These are phyloP conservation scores for Phocoena sinus DNA, from an alignment of 2,113 vertebrate species.

Conservation along the genomic window DNA sequence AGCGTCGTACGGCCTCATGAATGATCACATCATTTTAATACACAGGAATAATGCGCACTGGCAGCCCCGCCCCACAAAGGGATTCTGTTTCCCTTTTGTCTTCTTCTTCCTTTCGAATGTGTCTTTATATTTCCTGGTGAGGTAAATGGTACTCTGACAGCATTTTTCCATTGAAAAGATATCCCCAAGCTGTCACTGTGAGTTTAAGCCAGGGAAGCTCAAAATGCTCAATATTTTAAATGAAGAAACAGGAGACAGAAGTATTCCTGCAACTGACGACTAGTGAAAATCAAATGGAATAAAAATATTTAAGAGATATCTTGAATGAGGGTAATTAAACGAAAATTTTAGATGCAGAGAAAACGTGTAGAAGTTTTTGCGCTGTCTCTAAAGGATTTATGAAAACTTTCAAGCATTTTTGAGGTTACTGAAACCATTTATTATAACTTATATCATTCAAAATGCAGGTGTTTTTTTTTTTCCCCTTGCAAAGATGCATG, in stretches of 20 bases:
- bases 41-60: background rate
- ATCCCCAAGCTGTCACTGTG: background rate
- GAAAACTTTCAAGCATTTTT: background rate
- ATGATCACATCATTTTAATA: background rate
- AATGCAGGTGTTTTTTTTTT: background rate
- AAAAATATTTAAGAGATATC: background rate
- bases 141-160: background rate
- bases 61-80: background rate
- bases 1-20: background rate
- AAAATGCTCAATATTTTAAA: background rate
- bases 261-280: background rate
- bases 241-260: background rate
- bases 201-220: background rate
- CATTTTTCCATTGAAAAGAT: background rate
- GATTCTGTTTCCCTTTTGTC: background rate
- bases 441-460: background rate
- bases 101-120: background rate
- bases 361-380: background rate
- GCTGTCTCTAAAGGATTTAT: background rate
- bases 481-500: background rate
- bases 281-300: background rate
- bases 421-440: background rate
- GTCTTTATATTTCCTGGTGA: background rate
- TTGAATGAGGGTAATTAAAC: background rate
- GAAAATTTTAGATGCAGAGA: background rate